Conservation (phyloP, 2,888 invertebrate species). For the Margaritifera margaritifera region DNA sequence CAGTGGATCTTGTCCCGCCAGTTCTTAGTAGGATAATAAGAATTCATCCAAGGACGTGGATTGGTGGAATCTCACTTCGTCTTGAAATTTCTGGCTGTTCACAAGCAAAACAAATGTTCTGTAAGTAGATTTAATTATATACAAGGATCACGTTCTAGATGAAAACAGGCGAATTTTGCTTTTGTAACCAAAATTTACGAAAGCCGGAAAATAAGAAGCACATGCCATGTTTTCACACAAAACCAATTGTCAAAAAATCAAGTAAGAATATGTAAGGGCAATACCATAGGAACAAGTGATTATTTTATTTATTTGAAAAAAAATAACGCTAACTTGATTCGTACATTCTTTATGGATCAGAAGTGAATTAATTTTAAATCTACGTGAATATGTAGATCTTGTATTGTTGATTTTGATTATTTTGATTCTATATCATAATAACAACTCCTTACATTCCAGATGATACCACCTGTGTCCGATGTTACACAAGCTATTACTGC, state of each 20-base stretch:
- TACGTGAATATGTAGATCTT: too few species aligned
- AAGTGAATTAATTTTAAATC: too few species aligned
- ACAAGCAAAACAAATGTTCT: slow-evolving; percentile 46
- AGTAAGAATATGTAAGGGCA: too few species aligned
- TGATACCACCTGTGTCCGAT: slow-evolving; percentile 58
- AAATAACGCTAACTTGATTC: too few species aligned
- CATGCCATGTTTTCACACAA: too few species aligned
- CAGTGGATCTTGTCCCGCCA: slow-evolving; percentile 42
- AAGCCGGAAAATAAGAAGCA: too few species aligned
- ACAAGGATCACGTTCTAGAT: neutral
- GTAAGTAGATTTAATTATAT: slow-evolving; percentile 49
- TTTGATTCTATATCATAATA: neutral
- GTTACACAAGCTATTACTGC: slow-evolving; percentile 59
- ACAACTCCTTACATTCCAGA: slow-evolving; percentile 30
- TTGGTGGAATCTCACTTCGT: slow-evolving; percentile 45
- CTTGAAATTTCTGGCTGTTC: slow-evolving; percentile 57
- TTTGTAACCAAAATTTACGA: too few species aligned
- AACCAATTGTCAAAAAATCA: too few species aligned
- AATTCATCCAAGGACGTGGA: slow-evolving; percentile 54
- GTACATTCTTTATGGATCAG: too few species aligned
- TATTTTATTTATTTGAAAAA: too few species aligned
- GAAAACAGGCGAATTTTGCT: too few species aligned
- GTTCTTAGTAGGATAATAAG: slow-evolving; percentile 42
- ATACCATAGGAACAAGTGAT: too few species aligned
- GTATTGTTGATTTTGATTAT: neutral